Conservation (phyloP, 2,113 vertebrate species). For the Numida meleagris region DNA sequence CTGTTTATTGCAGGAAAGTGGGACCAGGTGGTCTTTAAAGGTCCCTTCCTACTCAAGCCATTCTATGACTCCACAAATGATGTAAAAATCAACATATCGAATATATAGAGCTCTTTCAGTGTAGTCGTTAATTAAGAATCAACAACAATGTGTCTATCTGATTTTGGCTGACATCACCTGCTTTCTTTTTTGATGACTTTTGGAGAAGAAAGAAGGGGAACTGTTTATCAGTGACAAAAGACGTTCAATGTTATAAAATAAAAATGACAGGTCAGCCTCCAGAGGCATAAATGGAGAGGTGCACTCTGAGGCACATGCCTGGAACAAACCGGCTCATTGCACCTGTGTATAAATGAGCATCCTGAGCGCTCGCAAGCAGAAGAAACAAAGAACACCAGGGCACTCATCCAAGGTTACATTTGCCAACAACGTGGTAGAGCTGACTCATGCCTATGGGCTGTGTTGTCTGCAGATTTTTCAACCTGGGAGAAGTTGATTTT, state of each 20-base stretch:
- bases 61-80: not conserved
- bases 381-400: not conserved
- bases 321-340: rapidly evolving
- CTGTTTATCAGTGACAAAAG: not conserved
- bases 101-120: not conserved
- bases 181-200: not conserved
- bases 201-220: not conserved
- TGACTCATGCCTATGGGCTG: not conserved
- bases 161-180: rapidly evolving
- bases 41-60: too few relatives aligned
- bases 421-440: not conserved
- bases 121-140: not conserved
- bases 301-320: not conserved
- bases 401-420: not conserved
- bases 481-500: not conserved
- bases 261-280: not conserved
- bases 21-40: too few relatives aligned
- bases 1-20: too few relatives aligned
- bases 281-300: not conserved
- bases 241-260: not conserved
- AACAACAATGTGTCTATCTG: rapidly evolving
- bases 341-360: rapidly evolving
- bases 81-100: not conserved
- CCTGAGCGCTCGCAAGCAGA: rapidly evolving
- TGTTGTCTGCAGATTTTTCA: not conserved